These are phyloP conservation scores for Cotesia chilonis DNA, from an alignment of 1,140 invertebrate species.

Conservation along the genomic window DNA sequence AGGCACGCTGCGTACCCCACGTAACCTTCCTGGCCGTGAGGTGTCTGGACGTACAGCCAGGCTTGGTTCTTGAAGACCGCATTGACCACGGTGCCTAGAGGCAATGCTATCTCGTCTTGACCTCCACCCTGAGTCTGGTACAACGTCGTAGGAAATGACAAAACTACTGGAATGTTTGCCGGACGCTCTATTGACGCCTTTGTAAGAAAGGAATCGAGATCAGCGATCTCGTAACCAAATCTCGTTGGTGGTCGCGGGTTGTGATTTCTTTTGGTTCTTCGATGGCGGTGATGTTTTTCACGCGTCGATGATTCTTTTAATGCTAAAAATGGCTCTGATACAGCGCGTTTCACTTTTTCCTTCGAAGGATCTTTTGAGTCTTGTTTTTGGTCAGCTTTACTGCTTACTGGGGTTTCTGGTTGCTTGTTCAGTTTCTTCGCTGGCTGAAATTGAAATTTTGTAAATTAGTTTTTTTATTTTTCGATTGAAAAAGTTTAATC, in stretches of 20 bases:
- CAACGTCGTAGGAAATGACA: slow-evolving; percentile 77
- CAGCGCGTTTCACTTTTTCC: slow-evolving; percentile 53
- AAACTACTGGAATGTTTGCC: slow-evolving; percentile 82
- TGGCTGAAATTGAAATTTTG: not conserved
- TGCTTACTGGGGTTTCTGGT: slow-evolving; percentile 6
- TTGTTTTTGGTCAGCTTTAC: slow-evolving; percentile 27
- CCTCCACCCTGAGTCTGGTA: slow-evolving; percentile 78
- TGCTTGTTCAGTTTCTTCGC: not conserved
- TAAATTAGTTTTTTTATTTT: too few relatives aligned
- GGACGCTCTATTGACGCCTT: slow-evolving; percentile 77
- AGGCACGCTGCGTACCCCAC: slow-evolving; percentile 78
- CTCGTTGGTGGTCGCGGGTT: slow-evolving; percentile 48
- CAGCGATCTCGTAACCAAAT: slow-evolving; percentile 79
- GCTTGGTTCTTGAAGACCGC: slow-evolving; percentile 83
- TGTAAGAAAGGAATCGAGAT: slow-evolving; percentile 77
- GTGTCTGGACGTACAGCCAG: slow-evolving; percentile 85
- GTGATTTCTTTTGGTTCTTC: slow-evolving; percentile 50
- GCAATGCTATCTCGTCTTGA: slow-evolving; percentile 76
- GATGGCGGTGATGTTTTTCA: slow-evolving; percentile 48
- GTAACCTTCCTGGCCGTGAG: slow-evolving; percentile 81
- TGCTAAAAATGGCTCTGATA: slow-evolving; percentile 54
- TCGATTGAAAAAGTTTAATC: too few relatives aligned
- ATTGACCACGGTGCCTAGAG: slow-evolving; percentile 84
- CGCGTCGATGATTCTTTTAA: slow-evolving; percentile 45
- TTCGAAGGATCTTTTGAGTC: slow-evolving; percentile 23